A percentile compares a stretch with the other conserved stretches of the same genome.
Evolutionary conservation across 2,113 vertebrate genomes (phyloP).

Genomic region (Nibea albiflora): DNA sequence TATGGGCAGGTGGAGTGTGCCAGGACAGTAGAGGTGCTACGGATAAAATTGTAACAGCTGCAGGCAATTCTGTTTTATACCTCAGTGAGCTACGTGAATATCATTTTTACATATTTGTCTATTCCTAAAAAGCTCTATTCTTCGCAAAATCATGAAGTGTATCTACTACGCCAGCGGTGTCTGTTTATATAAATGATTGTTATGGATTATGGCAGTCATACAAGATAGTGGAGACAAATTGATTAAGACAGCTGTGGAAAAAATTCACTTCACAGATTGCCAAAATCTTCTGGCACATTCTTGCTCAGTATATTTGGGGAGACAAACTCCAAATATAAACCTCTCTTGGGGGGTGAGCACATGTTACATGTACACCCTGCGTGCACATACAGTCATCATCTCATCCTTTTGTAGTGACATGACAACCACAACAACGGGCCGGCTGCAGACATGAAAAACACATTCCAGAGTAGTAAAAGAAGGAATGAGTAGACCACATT

Average conservation of each 20-base stretch:
- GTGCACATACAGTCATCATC: constrained; percentile 44
- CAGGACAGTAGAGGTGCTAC: not conserved
- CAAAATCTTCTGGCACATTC: constrained; percentile 57
- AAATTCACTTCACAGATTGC: constrained; percentile 41
- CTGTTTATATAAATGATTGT: constrained; percentile 46
- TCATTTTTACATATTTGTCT: not conserved
- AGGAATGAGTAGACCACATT: constrained; percentile 15
- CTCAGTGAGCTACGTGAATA: not conserved
- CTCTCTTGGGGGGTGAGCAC: constrained; percentile 26
- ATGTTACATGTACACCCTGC: constrained; percentile 27
- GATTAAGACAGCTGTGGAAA: constrained; percentile 68
- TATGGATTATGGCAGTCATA: constrained; percentile 26
- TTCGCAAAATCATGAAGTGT: not conserved
- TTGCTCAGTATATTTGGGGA: constrained; percentile 54
- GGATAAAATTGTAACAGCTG: not conserved
- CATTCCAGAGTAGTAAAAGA: not conserved
- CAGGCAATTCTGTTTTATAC: not conserved
- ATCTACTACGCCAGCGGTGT: not conserved
- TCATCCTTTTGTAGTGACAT: constrained; percentile 27
- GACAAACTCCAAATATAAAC: constrained; percentile 63
- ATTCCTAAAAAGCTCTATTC: not conserved
- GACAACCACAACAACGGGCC: constrained; percentile 41
- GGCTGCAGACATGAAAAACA: constrained; percentile 12
- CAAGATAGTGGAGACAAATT: constrained; percentile 49
- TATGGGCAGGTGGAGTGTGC: not conserved